Base-by-base conservation (phyloP, 2,888 invertebrate genomes). In the Selenia dentaria region DNA sequence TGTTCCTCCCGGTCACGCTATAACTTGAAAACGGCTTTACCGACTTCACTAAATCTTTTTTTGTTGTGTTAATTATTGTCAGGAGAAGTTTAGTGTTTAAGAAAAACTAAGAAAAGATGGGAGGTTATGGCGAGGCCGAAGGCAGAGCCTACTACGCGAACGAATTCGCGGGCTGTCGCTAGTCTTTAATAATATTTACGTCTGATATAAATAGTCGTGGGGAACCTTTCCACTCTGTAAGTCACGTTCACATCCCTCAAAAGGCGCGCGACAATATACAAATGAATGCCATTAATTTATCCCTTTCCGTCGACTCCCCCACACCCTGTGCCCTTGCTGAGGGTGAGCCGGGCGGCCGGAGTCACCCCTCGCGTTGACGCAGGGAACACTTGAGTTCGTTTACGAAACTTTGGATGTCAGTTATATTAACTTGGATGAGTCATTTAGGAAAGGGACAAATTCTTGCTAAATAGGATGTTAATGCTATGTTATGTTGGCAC, bases 241-340 rank as follows among this genome's bases (percentile, higher is more conserved):
- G 40, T 36, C 38, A 48, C 48, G 39, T 49, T 31, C 29, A 18
- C 39, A 12, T 25, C 26, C 35, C 32, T 36, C 34, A 47, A 43
- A 45, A 14, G 27, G 13, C 28, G 34, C 27, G 32, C 33, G 14
- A 8, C 9, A 24, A 26, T 27, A 32, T 41, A 46, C 50, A 52
- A 57, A 52, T 47, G 44, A 52, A 41, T 31, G 41, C 11, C 29
- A 34, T 43, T 34, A 51, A 51, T 57, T 50, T 24, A 52, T 42
- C 49, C 50, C 50, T 51, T 47, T 51, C 43, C 36, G 32, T 45
- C 20, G 10, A 11, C 26, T 31, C 22, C 36, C 22, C 42, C 33
- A 36, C 50, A 45, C 54, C 40, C 18, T 16, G 25, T 12, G 40
- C 54, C 40, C 25, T 16, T 8, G 31, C n/a, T 13, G 12, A 34